These are phyloP conservation scores for Artemisiospiza belli DNA, from an alignment of 2,113 vertebrate species.

Conservation along the genomic window DNA sequence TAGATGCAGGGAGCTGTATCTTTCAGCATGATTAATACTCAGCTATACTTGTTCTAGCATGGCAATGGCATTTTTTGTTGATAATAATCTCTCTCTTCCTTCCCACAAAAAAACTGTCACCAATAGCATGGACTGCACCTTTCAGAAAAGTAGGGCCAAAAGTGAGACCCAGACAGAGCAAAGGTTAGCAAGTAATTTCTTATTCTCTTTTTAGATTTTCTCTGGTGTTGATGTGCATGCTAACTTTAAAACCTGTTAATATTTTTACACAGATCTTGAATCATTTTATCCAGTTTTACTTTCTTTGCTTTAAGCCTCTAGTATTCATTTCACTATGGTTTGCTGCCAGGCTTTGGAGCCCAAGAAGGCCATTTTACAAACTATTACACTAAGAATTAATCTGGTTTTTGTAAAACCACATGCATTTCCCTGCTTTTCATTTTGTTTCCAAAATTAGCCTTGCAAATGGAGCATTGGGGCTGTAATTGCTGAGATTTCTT, in stretches of 20 bases:
- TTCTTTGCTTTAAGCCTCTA: background rate
- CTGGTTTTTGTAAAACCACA: background rate
- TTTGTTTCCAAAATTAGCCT: constrained; percentile 1
- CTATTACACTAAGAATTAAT: background rate
- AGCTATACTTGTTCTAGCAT: background rate
- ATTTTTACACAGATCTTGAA: background rate
- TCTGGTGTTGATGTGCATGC: background rate
- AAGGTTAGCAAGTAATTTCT: background rate
- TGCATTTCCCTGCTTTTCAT: background rate
- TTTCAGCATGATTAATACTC: background rate
- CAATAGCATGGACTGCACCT: background rate
- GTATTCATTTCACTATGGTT: background rate
- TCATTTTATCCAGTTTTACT: background rate
- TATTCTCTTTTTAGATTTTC: background rate
- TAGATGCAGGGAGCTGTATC: background rate
- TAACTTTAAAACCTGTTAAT: background rate
- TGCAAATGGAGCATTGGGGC: background rate
- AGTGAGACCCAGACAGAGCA: background rate
- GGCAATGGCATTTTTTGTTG: background rate
- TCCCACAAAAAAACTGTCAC: background rate
- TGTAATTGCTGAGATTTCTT: background rate
- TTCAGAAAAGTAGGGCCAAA: background rate
- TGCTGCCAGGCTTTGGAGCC: background rate
- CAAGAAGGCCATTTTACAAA: background rate
- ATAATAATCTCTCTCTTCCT: background rate